phyloP scores from a whole-genome alignment of 2,888 invertebrate genomes.

The Metalampra italica region DNA sequence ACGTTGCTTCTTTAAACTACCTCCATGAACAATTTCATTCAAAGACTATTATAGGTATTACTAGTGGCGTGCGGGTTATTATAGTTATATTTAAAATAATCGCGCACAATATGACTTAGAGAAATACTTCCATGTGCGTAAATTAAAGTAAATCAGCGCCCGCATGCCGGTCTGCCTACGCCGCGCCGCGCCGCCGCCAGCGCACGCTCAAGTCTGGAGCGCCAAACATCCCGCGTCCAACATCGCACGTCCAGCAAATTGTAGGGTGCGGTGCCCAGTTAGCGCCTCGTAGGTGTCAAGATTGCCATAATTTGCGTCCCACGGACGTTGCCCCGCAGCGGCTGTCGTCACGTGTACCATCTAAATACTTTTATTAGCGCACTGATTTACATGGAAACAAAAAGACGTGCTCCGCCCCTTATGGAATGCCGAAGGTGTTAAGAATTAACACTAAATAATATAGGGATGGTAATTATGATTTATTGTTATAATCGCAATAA shows the following conservation, averaged over 20 bases:
- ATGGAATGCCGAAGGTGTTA: constrained; percentile 29
- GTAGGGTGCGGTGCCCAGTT: constrained; percentile 63
- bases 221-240: constrained; percentile 16
- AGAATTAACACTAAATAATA: constrained; percentile 10
- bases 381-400: constrained; percentile 56
- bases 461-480: not conserved
- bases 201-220: constrained; percentile 20
- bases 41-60: too few species aligned
- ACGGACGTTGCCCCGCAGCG: constrained; percentile 57
- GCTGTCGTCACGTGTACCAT: constrained; percentile 71
- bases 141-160: constrained; percentile 51
- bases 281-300: constrained; percentile 77
- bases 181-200: constrained; percentile 21
- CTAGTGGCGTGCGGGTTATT: too few species aligned
- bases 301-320: constrained; percentile 76
- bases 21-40: too few species aligned
- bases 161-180: constrained; percentile 14
- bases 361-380: constrained; percentile 66
- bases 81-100: not conserved
- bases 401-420: constrained; percentile 44
- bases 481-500: constrained; percentile 4
- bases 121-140: constrained; percentile 19
- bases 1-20: too few species aligned
- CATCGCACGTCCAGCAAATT: constrained; percentile 63
- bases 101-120: constrained; percentile 1